Conservation (phyloP, 2,888 invertebrate species). For the Dromius quadrimaculatus region DNA sequence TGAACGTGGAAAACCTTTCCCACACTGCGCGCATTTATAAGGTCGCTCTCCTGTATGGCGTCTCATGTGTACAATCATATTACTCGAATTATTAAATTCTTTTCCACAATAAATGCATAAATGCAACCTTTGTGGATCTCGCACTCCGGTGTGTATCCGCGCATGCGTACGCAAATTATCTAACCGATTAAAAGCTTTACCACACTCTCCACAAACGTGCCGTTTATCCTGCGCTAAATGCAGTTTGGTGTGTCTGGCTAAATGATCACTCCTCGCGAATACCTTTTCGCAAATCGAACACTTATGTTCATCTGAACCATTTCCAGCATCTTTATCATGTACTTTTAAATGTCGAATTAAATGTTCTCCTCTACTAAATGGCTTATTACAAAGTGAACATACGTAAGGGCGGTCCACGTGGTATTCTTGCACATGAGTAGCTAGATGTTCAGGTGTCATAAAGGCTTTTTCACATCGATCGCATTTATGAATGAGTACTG, state of each 20-base stretch:
- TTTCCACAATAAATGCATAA: slow-evolving; percentile 67
- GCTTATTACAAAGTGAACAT: slow-evolving; percentile 65
- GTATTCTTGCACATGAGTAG: slow-evolving; percentile 64
- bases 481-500: slow-evolving; percentile 64
- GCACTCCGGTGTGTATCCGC: slow-evolving; percentile 64
- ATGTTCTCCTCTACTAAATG: slow-evolving; percentile 65
- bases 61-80: slow-evolving; percentile 68
- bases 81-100: slow-evolving; percentile 67
- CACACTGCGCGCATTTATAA: slow-evolving; percentile 65
- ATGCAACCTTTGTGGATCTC: slow-evolving; percentile 65
- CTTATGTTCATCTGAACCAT: slow-evolving; percentile 60
- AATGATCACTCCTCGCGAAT: slow-evolving; percentile 70
- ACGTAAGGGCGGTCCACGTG: slow-evolving; percentile 66
- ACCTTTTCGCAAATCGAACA: slow-evolving; percentile 65
- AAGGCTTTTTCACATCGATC: slow-evolving; percentile 65
- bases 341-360: slow-evolving; percentile 65
- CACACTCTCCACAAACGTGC: slow-evolving; percentile 73
- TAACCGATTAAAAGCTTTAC: slow-evolving; percentile 72
- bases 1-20: slow-evolving; percentile 66
- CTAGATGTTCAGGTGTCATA: slow-evolving; percentile 62
- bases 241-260: slow-evolving; percentile 75
- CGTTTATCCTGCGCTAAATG: slow-evolving; percentile 68
- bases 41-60: slow-evolving; percentile 66
- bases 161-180: slow-evolving; percentile 66
- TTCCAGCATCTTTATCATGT: slow-evolving; percentile 59